phyloP scores from a whole-genome alignment of 2,797 vertebrate genomes.

The Falco concolor region DNA sequence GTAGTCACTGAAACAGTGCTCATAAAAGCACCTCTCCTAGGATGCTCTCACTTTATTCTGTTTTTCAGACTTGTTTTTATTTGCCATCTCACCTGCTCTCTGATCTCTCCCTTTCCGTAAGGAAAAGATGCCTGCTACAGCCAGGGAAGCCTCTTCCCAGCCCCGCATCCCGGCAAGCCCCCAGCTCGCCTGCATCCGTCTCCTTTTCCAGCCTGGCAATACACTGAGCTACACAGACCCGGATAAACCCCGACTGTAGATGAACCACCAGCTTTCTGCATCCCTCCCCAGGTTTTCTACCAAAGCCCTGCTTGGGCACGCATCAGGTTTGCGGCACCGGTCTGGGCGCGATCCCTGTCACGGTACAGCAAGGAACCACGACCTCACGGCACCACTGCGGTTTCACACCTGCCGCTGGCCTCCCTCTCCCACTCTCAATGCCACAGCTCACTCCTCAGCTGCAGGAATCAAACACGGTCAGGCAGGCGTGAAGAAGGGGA shows the following conservation, averaged over 20 bases:
- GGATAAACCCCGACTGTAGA: background rate
- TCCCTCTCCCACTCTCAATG: background rate
- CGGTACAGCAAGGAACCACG: accelerated
- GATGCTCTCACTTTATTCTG: slow-evolving; percentile 50
- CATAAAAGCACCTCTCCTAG: background rate
- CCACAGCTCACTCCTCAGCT: background rate
- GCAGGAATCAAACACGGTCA: accelerated
- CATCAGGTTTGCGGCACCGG: accelerated
- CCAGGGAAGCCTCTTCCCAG: background rate
- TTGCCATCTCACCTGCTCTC: background rate
- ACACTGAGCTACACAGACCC: accelerated
- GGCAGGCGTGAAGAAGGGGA: background rate
- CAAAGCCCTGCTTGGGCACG: background rate
- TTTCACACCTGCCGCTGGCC: accelerated
- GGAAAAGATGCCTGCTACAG: background rate
- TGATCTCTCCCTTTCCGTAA: background rate
- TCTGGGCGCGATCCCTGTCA: background rate
- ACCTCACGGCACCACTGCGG: accelerated
- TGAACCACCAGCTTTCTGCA: background rate
- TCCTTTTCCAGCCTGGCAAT: background rate
- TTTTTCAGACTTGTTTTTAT: background rate
- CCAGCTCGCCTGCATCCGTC: accelerated
- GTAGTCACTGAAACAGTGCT: background rate
- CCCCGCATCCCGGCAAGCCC: background rate
- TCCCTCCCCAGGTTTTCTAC: background rate